Evolutionary conservation across 2,113 vertebrate species (phyloP), one percentile per base, ranked within the genome.

Genomic region (Zosterops hypoxanthus): DNA sequence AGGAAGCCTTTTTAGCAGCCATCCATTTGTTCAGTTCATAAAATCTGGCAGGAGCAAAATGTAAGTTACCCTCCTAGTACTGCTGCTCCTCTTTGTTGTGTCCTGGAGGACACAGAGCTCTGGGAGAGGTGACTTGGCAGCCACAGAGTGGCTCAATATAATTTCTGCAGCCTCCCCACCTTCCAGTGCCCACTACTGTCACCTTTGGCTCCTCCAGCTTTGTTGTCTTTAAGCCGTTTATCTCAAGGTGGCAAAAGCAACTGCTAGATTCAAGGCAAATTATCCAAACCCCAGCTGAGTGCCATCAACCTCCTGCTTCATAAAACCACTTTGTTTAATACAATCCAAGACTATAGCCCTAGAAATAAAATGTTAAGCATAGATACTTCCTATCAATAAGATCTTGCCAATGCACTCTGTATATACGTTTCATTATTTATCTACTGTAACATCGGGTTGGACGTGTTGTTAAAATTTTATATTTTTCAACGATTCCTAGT

Each of bases 401-500:
- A 87, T 33, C 71, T 60, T 73, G 66, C 59, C 34, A 79, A 24
- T 31, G 13, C 39, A 39, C 20, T 90, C 90, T 59, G 16, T 71
- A 49, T 28, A 8, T 39, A 23, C 21, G 9, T 61, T 94, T 80
- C 66, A 82, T 86, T 95, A 88, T 95, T 92, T 59, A 92, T 59
- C 53, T 80, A 59, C 66, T 61, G 59, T 94, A 94, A 88, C 85
- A 63, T 19, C 13, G n/a, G 19, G 24, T 53, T 87, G 79, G 79
- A 59, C 33, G 28, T 21, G 39, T 69, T 82, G 57, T 65, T 94
- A 89, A 79, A 76, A 68, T 95, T 96, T 93, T 71, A 76, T 71
- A 36, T 47, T 57, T 83, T 82, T 83, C 79, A 79, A 82, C 29
- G 1, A 41, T 92, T 87, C 34, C 85, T 91, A 73, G 93, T 79